Evolutionary conservation across 1,140 invertebrate species (phyloP), one percentile per base, ranked within the genome.

Genomic region (Andrena cerasifolii): DNA sequence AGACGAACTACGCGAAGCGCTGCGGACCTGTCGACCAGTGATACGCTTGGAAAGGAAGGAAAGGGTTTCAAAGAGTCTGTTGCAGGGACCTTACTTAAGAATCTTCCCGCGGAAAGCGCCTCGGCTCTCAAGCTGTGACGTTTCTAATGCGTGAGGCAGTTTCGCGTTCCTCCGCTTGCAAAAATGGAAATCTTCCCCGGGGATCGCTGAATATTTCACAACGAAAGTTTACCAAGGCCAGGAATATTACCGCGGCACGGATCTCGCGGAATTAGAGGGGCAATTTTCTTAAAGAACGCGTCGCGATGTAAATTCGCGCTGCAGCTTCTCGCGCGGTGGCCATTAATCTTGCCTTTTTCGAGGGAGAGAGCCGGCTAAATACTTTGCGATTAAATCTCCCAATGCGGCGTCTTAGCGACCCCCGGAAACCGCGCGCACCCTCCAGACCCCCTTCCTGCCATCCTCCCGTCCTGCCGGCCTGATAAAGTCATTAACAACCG

Each of bases 401-500:
- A 62, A 82, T 83, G 80, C 67, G 81, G 74, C 74, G 56, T 59
- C 66, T 63, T 68, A 53, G 67, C 49, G 74, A 45, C 26, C 59
- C 54, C 31, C 80, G 80, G 79, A 82, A 82, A 82, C 81, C 81
- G 40, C 40, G 40, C 18, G 16, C 43, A 14, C n/a, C 14, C 40
- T n/a, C 31, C n/a, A n/a, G n/a, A n/a, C n/a, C n/a, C n/a, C 33
- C 54, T 40, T 53, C 49, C 49, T 56, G n/a, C 62, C 12, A 51
- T 21, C 33, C 45, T n/a, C n/a, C 33, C 54, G 31, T 54, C 49
- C 51, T 56, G n/a, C 62, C 7, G 61, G 31, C 45, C 63, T 68
- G 81, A 83, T 83, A 83, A 83, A 82, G 80, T 82, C 81, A 78
- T 83, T 83, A 83, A 83, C 81, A 77, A 54, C 75, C 77, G 81